Evolutionary conservation across 2,113 vertebrate genomes (phyloP), one percentile per base, ranked within the genome.

Genomic region (Tetrao urogallus): DNA sequence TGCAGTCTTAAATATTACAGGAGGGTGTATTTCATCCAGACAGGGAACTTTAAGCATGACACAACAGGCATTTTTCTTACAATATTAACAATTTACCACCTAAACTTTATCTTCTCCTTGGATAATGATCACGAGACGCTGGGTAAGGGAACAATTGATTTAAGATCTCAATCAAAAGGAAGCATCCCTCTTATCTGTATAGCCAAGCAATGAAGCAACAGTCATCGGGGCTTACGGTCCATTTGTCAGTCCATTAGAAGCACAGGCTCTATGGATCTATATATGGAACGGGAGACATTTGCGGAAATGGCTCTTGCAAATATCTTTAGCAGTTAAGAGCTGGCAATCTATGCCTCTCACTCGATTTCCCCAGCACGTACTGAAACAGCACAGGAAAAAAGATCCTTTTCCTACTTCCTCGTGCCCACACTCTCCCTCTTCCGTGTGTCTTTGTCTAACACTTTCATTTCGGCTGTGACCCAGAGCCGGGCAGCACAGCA

Each of bases 111-210:
- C 94, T 93, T 90, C 71, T 83, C 69, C 90, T 89, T 78, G 75
- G 96, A 95, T 94, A 96, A 92, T 84, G 92, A 88, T 92, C 81
- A 81, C 16, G 34, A 92, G 91, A 28, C 54, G 67, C 57, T 38
- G 73, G 40, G 79, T 73, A 92, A 91, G 84, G 89, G 84, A 97
- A 96, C 93, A 94, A 96, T 93, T 95, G 93, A 93, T 95, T 93
- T 93, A 94, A 94, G 88, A 88, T 93, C 72, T 94, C 92, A 94
- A 96, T 96, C 90, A 92, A 90, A 89, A 72, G 76, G 89, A 92
- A 89, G 87, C 85, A 85, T 83, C 74, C 43, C 57, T 95, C 84
- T 94, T 90, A 93, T 91, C 87, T 86, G 67, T 82, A 54, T 45
- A 77, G 86, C 81, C 61, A 64, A 78, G 92, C 74, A 74, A 25